Conservation (phyloP, 2,113 vertebrate species). For the Mesoclemmys tuberculata region DNA sequence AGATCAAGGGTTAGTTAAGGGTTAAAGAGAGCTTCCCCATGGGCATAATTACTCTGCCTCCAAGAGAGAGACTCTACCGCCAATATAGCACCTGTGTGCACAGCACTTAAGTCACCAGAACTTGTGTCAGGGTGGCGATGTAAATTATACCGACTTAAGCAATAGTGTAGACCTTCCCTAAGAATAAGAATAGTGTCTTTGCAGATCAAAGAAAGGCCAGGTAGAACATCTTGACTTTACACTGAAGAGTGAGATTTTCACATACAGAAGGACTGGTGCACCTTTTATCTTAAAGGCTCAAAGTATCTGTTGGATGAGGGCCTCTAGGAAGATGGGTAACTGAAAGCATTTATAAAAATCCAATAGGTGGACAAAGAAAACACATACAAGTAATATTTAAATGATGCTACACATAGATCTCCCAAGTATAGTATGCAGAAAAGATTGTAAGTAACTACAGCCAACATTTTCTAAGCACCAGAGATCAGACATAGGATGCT, state of each 20-base stretch:
- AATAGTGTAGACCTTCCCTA: neutral
- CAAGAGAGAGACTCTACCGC: too few species aligned
- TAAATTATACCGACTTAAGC: too few species aligned
- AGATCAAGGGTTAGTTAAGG: rapidly evolving
- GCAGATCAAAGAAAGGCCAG: neutral
- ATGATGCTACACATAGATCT: too few species aligned
- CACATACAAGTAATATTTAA: neutral
- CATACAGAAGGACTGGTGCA: neutral
- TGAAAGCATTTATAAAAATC: neutral
- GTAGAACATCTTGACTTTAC: neutral
- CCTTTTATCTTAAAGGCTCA: neutral
- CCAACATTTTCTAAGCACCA: neutral
- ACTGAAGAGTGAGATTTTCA: neutral
- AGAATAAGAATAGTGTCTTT: rapidly evolving
- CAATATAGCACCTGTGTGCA: too few species aligned
- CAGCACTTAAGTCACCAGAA: too few species aligned
- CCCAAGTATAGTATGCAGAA: rapidly evolving
- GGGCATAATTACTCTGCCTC: too few species aligned
- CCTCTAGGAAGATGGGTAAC: neutral
- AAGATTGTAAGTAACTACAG: neutral
- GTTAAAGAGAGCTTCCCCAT: too few species aligned
- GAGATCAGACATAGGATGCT: neutral
- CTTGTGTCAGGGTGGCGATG: too few species aligned
- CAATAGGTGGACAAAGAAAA: rapidly evolving
- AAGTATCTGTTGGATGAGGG: neutral